Percentiles rank a stretch among this genome's conserved stretches.
Evolutionary conservation across 2,797 vertebrate genomes (phyloP).

Genomic region (Okamejei kenojei): DNA sequence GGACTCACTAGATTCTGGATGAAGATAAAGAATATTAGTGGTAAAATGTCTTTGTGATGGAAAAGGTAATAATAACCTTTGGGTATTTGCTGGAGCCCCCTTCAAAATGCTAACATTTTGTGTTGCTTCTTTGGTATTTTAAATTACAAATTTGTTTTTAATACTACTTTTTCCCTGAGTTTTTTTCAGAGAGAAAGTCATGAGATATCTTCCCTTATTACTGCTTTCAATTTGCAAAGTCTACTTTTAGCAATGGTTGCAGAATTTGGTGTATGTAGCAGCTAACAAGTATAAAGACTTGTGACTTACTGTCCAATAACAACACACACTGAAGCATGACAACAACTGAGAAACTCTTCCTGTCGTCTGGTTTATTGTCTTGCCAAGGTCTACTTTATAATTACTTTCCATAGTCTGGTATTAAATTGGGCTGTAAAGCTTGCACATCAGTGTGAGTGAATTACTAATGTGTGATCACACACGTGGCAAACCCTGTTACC

Average conservation of each 20-base stretch:
- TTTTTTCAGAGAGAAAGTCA: not conserved
- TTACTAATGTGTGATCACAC: not conserved
- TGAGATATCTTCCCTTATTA: not conserved
- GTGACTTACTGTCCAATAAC: not conserved
- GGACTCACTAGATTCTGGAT: too few species aligned
- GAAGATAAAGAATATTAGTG: not conserved
- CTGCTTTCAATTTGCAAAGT: not conserved
- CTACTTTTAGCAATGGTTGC: not conserved
- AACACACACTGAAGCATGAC: not conserved
- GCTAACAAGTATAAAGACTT: not conserved
- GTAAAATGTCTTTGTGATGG: not conserved
- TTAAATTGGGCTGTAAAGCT: not conserved
- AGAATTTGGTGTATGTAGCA: not conserved
- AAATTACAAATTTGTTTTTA: not conserved
- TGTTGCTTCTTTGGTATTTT: not conserved
- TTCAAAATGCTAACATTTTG: not conserved
- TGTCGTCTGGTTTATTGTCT: not conserved
- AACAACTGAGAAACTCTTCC: not conserved
- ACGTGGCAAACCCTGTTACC: not conserved
- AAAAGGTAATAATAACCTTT: not conserved
- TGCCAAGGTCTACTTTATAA: not conserved
- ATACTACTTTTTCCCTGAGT: not conserved
- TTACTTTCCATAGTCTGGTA: not conserved
- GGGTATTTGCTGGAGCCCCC: not conserved
- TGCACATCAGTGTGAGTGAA: not conserved